Evolutionary conservation across 2,113 vertebrate genomes (phyloP), one percentile per base, ranked within the genome.

Genomic region (Pardalotus punctatus): DNA sequence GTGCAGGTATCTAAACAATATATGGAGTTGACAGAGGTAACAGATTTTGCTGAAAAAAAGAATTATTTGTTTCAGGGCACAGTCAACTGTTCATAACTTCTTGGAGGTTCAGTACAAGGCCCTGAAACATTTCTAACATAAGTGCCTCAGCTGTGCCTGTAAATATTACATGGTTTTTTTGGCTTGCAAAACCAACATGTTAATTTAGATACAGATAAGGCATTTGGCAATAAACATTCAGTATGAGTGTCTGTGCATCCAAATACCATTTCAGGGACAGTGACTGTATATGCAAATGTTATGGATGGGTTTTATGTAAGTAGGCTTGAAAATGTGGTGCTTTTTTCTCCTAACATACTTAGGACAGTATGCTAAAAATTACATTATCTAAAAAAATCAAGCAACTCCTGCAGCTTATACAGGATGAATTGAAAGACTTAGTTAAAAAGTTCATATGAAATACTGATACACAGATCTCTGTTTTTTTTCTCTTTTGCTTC

Each of bases 311-410:
- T 93, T 91, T 91, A 88, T 84, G 51, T 53, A 90, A 94, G 70
- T 21, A 69, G 47, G 38, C 86, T 95, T 92, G 72, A 90, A 94
- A 93, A 92, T 24, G n/a, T 62, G 69, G 18, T 64, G 79, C 86
- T 90, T 82, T 45, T 58, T 74, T 81, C 80, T 85, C n/a, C 4
- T 45, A 74, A 42, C 42, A 38, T 84, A 66, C 70, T 87, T 81
- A 50, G 64, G 56, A 66, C 15, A 22, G 54, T 83, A 8, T 81
- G 76, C 53, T 83, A 85, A 96, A 95, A 92, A 85, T 86, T 67
- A 38, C 42, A 12, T 54, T 85, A 35, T 82, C 14, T 80, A 81
- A 90, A 93, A 88, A 86, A 73, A 77, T 72, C n/a, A 62, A 80
- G 28, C 43, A 70, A 35, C 36, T 85, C 57, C 53, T 76, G 57